Evolutionary conservation across 2,113 vertebrate genomes (phyloP).

Genomic region (Himantopus leucocephalus): DNA sequence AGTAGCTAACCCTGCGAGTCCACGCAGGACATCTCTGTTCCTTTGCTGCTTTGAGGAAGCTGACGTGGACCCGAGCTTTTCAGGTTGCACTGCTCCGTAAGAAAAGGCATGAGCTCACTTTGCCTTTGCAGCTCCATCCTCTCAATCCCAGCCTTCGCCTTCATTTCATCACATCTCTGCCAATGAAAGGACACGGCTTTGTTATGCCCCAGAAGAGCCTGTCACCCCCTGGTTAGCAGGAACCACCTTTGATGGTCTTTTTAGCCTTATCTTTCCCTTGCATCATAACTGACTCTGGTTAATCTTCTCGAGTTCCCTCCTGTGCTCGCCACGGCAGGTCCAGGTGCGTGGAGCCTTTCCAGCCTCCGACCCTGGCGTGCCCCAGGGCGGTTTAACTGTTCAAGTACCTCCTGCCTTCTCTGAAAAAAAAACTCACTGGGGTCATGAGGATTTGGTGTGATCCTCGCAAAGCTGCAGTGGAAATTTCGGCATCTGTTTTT

Average conservation of each 20-base stretch:
- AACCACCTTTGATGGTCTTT: neutral
- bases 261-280: conserved; percentile 40
- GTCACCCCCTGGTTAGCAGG: neutral
- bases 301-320: neutral
- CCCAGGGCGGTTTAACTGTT: conserved; percentile 50
- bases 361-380: neutral
- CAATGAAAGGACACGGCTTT: neutral
- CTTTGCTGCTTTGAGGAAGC: neutral
- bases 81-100: neutral
- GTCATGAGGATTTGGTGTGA: neutral
- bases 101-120: neutral
- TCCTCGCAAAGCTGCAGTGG: rapidly evolving
- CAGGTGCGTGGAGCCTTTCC: conserved; percentile 28
- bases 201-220: neutral
- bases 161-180: neutral
- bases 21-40: neutral
- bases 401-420: neutral
- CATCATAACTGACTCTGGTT: conserved; percentile 54
- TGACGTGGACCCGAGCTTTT: neutral
- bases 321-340: neutral
- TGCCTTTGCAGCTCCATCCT: neutral
- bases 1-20: neutral
- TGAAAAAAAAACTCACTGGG: neutral
- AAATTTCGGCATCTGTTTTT: neutral
- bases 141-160: neutral